A percentile compares a stretch with the other conserved stretches of the same genome.
Conservation (phyloP, 1,140 invertebrate genomes). For the Pachyrhynchus sulphureomaculatus region DNA sequence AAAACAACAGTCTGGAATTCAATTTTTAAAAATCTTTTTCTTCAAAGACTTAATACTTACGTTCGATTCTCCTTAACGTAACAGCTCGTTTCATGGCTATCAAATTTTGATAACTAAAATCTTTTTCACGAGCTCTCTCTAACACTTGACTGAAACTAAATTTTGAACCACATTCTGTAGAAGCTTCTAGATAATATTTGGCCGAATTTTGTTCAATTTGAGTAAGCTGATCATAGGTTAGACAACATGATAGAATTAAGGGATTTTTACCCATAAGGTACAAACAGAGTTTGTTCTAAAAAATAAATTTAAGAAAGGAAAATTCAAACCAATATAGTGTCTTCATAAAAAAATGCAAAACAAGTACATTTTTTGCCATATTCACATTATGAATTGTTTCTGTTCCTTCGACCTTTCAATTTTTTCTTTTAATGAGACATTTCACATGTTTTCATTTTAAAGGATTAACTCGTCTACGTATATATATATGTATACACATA, state of each 20-base stretch:
- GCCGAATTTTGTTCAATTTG: constrained; percentile 36
- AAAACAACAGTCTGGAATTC: too few species aligned
- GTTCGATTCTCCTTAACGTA: constrained; percentile 44
- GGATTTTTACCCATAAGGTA: constrained; percentile 42
- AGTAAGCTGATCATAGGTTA: constrained; percentile 41
- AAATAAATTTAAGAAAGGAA: constrained; percentile 6
- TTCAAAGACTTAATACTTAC: constrained; percentile 33
- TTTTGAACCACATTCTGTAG: constrained; percentile 40
- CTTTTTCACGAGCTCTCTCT: constrained; percentile 19
- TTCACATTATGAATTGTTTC: constrained; percentile 6
- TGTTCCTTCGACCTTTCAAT: too few species aligned
- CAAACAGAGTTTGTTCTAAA: constrained; percentile 41
- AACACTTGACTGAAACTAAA: constrained; percentile 37
- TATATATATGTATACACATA: too few species aligned
- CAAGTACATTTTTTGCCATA: too few species aligned
- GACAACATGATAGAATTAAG: constrained; percentile 41
- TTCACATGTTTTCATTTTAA: too few species aligned
- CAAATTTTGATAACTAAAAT: constrained; percentile 34
- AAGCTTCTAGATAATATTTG: constrained; percentile 44
- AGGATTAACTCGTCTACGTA: too few species aligned
- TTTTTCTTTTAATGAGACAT: too few species aligned
- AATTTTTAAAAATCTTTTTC: too few species aligned
- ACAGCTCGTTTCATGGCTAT: constrained; percentile 41
- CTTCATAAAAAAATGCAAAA: too few species aligned
- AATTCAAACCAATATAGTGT: background rate